A percentile compares a stretch with the other conserved stretches of the same genome.
Conservation (phyloP, 2,888 invertebrate species). For the Notodromas monacha region DNA sequence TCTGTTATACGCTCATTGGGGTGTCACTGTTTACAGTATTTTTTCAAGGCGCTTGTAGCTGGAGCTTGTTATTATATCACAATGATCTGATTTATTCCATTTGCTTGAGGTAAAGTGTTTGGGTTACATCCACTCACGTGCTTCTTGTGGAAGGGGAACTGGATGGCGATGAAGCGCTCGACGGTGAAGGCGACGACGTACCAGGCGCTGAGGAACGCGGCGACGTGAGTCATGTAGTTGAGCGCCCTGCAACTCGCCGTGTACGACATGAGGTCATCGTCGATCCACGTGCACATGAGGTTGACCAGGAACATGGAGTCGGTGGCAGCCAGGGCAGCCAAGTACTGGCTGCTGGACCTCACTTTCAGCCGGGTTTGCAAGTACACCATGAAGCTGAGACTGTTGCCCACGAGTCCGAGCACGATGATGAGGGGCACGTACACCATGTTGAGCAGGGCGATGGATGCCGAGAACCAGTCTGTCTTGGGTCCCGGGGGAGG, state of each 20-base stretch:
- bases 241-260: conserved; percentile 8
- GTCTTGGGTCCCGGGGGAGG: conserved; percentile 6
- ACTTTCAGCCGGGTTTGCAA: conserved; percentile 25
- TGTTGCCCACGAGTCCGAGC: conserved; percentile 26
- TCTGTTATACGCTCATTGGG: no score
- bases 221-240: conserved; percentile 7
- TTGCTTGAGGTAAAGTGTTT: no score
- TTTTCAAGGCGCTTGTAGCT: conserved; percentile 20
- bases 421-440: conserved; percentile 26
- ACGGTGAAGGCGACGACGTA: conserved; percentile 15
- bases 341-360: conserved; percentile 27
- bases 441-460: conserved; percentile 21
- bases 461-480: conserved; percentile 13
- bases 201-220: conserved; percentile 7
- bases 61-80: conserved; percentile 8
- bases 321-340: conserved; percentile 26
- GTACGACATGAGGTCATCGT: conserved; percentile 12
- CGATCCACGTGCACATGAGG: conserved; percentile 22
- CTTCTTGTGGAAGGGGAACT: conserved; percentile 13
- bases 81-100: no score
- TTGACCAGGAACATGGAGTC: conserved; percentile 25
- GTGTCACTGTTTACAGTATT: no score
- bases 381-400: conserved; percentile 25
- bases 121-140: no score
- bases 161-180: conserved; percentile 15